Base-by-base conservation (phyloP, 92 coral and sea anemone genomes). In the Ricordea florida region DNA sequence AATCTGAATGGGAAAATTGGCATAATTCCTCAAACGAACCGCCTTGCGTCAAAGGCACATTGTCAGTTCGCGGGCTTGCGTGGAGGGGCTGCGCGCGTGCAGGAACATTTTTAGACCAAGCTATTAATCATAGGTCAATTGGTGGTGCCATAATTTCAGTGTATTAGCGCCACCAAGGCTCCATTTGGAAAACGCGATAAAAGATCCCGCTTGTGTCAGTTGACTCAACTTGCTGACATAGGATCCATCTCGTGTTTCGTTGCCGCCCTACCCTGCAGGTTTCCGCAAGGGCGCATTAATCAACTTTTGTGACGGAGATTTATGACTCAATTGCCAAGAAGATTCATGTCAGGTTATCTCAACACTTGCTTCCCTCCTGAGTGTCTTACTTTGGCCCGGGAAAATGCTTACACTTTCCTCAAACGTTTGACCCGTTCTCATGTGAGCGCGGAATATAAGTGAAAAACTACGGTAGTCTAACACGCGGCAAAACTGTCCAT, bases 341-440 rank as follows among this genome's bases (percentile, higher is more conserved):
- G 77, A 70, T 70, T 70, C 38, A 70, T 70, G 26, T 23, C 77
- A 55, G 65, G 77, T 53, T 70, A 70, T 70, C 77, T n/a, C 26
- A 70, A 40, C 69, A 22, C 70, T 73, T 73, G 48, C 30, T 73
- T 26, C 29, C 31, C 58, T 32, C 42, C 15, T 58, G 42, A 57
- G 27, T 22, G 80, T 73, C 59, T 73, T 69, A 42, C 1, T 18
- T 10, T 15, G 13, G 35, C 23, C 41, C 68, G 10, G 76, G 50
- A 35, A 50, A 50, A 37, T 35, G 47, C 10, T 25, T 15, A 29
- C 27, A 70, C 40, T 10, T 26, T n/a, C n/a, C n/a, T n/a, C n/a
- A n/a, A n/a, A n/a, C n/a, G n/a, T n/a, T n/a, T n/a, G n/a, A n/a
- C n/a, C n/a, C n/a, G n/a, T n/a, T n/a, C n/a, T n/a, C n/a, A n/a